Percentiles rank a stretch among this genome's conserved stretches.
Conservation (phyloP, 2,113 vertebrate genomes). For the Sinocyclocheilus grahami region DNA sequence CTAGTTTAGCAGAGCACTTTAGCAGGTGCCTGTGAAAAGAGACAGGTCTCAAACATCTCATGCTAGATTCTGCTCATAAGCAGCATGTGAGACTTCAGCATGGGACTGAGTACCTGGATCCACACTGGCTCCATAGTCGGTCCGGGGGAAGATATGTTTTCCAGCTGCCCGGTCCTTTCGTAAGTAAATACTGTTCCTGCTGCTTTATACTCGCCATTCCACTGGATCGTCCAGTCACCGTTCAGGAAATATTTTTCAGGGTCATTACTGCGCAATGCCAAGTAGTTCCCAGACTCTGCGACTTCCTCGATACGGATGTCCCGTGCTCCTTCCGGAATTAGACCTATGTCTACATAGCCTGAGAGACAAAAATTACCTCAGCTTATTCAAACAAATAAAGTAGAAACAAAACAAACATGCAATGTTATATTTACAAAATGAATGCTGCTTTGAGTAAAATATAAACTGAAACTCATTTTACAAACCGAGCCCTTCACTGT, state of each 20-base stretch:
- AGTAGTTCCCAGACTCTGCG: constrained; percentile 87
- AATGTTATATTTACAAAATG: background rate
- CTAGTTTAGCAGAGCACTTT: constrained; percentile 18
- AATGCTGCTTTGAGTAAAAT: too few species aligned
- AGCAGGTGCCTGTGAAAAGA: constrained; percentile 3
- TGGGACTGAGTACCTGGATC: constrained; percentile 85
- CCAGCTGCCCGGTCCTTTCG: constrained; percentile 82
- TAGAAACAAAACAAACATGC: background rate
- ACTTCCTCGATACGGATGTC: constrained; percentile 90
- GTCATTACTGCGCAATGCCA: constrained; percentile 86
- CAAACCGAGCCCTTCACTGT: constrained; percentile 87
- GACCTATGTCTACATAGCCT: constrained; percentile 93
- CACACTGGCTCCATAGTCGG: constrained; percentile 90
- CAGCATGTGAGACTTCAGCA: background rate
- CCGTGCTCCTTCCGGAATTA: constrained; percentile 88
- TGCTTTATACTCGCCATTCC: constrained; percentile 90
- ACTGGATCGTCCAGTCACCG: constrained; percentile 93
- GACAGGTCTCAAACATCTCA: constrained; percentile 5
- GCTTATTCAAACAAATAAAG: constrained; percentile 10
- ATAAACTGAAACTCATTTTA: background rate
- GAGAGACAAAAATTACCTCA: constrained; percentile 8
- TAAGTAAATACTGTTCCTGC: constrained; percentile 94
- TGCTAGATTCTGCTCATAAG: background rate
- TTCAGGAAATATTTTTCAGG: constrained; percentile 91
- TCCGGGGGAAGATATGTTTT: constrained; percentile 91